Conservation (phyloP, 1,140 invertebrate species). For the Mercenaria mercenaria region DNA sequence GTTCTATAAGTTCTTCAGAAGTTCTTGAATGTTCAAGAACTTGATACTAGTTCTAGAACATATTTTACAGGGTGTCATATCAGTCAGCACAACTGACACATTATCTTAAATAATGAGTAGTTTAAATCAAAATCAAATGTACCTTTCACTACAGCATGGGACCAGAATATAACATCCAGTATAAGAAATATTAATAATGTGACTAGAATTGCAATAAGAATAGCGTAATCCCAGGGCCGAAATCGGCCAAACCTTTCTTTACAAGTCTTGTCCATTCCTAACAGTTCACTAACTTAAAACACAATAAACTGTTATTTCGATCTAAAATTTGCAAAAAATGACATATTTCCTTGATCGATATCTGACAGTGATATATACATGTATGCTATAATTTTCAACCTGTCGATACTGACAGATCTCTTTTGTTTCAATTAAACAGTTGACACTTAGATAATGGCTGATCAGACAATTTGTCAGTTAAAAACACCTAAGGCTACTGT, state of each 20-base stretch:
- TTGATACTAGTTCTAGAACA: too few species aligned
- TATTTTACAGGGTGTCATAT: too few species aligned
- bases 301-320: neutral
- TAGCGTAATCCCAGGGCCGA: slow-evolving; percentile 10
- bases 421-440: slow-evolving; percentile 29
- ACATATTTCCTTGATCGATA: slow-evolving; percentile 5
- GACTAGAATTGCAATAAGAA: neutral
- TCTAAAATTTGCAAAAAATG: neutral
- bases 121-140: too few species aligned
- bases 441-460: neutral
- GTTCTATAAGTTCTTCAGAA: too few species aligned
- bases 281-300: neutral
- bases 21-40: too few species aligned
- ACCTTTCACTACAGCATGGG: neutral
- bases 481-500: neutral
- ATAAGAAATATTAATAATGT: slow-evolving; percentile 1
- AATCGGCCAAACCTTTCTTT: neutral
- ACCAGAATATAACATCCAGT: slow-evolving; percentile 10
- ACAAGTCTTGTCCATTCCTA: neutral
- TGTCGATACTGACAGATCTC: slow-evolving; percentile 8
- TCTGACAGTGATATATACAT: neutral
- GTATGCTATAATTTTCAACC: neutral
- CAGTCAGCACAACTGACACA: too few species aligned
- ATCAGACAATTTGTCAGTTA: neutral
- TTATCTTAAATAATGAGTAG: too few species aligned